Evolutionary conservation across 2,888 invertebrate species (phyloP), one percentile per base, ranked within the genome.

Genomic region (Drosophila affinis): DNA sequence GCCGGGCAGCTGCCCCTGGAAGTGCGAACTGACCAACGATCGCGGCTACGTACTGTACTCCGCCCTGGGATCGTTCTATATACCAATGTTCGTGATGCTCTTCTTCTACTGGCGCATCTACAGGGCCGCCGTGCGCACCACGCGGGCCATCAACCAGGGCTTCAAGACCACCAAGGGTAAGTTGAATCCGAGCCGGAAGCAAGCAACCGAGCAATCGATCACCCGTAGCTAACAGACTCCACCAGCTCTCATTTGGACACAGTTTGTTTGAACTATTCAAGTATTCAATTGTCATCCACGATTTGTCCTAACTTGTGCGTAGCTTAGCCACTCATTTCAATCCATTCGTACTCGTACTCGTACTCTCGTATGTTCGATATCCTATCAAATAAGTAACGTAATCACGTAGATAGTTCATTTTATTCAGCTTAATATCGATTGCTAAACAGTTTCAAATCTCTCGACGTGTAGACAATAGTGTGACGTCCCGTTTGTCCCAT

Each of bases 81-180:
- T 98, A 88, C 99, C 99, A 47, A 98, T 98, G 98, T 95, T 98
- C 87, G 97, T 99, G 80, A 99, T 99, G 97, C 94, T 98, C 87
- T 98, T 98, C 94, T 98, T 99, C 94, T 99, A 99, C 92, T 98
- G 98, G 96, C 94, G 97, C 84, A 99, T 99, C 86, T 99, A 98
- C 93, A 95, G 96, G 79, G 98, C 98, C 5, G 99, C 99, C 32
- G 96, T 97, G 14, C 95, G 97, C 79, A 97, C 98, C 27, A 98
- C 97, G n/a, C 95, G 95, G 84, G 97, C 97, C 69, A 98, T 98
- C 89, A 97, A 97, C 93, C 97, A 97, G 91, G 97, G 97, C 75
- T 97, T 97, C 91, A 94, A 97, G 81, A 97, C 97, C 64, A 97
- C 97, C 62, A 97, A 97, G 93, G 95, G 96, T 93, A 89, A 92